Percentiles rank a stretch among this genome's conserved stretches.
Evolutionary conservation across 2,888 invertebrate genomes (phyloP).

Genomic region (Ellobium chinense): DNA sequence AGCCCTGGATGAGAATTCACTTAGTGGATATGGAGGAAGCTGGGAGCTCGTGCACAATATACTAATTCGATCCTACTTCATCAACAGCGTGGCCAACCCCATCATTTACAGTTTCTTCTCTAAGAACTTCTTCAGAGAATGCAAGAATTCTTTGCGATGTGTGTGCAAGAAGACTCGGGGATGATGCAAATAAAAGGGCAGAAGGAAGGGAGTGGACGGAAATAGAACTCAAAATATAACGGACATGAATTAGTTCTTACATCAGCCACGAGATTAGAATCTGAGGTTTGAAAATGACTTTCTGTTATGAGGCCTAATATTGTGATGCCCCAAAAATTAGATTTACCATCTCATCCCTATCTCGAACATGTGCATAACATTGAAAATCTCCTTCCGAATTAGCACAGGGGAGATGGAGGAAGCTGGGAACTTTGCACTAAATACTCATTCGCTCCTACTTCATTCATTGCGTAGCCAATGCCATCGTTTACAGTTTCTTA

Average conservation of each 20-base stretch:
- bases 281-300: no score
- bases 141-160: background rate
- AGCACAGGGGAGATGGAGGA: slow-evolving; percentile 54
- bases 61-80: slow-evolving; percentile 64
- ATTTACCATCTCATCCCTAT: slow-evolving; percentile 67
- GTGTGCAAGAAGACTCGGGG: background rate
- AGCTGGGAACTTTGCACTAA: slow-evolving; percentile 56
- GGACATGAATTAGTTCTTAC: no score
- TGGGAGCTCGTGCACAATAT: slow-evolving; percentile 59
- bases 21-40: slow-evolving; percentile 51
- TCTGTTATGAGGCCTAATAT: no score
- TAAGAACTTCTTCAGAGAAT: slow-evolving; percentile 53
- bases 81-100: slow-evolving; percentile 66
- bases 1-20: slow-evolving; percentile 54
- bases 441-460: slow-evolving; percentile 66
- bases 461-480: slow-evolving; percentile 65
- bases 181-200: no score
- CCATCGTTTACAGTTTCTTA: slow-evolving; percentile 65
- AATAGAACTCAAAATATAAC: no score
- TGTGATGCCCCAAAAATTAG: no score
- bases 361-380: slow-evolving; percentile 60
- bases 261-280: no score
- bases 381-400: slow-evolving; percentile 52
- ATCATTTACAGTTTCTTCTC: slow-evolving; percentile 67
- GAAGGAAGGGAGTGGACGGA: no score